Base-by-base conservation (phyloP, 2,888 invertebrate species). In the Dinocampus coccinellae region DNA sequence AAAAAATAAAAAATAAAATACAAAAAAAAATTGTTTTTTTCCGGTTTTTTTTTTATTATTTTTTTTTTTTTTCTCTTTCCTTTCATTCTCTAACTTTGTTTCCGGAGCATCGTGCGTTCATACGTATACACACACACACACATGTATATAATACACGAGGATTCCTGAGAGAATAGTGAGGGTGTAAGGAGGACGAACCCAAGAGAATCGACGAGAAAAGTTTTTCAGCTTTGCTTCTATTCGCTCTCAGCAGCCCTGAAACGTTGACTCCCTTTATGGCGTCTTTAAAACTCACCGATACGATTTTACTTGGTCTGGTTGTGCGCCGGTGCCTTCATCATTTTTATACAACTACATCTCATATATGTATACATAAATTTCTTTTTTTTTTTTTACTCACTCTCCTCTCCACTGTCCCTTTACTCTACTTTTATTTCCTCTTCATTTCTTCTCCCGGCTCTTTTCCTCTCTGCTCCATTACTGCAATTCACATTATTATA, bases 201-300 rank as follows among this genome's bases (percentile, higher is more conserved):
- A 13, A 16, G 53, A 62, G 63, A 33, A 39, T 63, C 29, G 64
- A 64, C 53, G 61, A 26, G 33, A 62, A 71, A 71, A 70, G 55
- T 66, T 71, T 69, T 62, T 22, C 29, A 62, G 53, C 55, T 66
- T 66, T 69, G 53, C 69, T 69, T 69, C 53, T 53, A 29, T 53
- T 61, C 47, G 47, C 47, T 47, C 47, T 47, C 47, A 16, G 16
- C 47, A 47, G 57, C 70, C 63, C 65, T 10, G 60, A 65, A 70
- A 70, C 65, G 70, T 65, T 70, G 60, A 66, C 65, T 70, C 65
- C 58, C 65, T 70, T 70, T 70, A 70, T 65, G 60, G 64, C 70
- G 65, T 70, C 70, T 70, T 66, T 70, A 65, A 65, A 70, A 70
- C 65, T 70, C 70, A 24, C 34, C 69, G 69, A 70, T 63, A 66